A percentile compares a stretch with the other conserved stretches of the same genome.
These are phyloP conservation scores for Heliconius charithonia DNA, from an alignment of 2,888 invertebrate genomes.

Conservation along the genomic window DNA sequence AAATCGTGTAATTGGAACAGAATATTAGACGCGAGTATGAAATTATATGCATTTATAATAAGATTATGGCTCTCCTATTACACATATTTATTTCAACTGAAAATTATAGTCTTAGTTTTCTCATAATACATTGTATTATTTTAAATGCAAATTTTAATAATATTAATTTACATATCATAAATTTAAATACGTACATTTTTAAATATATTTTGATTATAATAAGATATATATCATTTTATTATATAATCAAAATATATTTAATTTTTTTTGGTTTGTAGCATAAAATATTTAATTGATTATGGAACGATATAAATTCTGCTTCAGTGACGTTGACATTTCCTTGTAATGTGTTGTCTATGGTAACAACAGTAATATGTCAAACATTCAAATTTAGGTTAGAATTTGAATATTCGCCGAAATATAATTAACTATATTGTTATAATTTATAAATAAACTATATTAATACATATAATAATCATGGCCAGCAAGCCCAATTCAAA, in stretches of 20 bases:
- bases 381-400: conserved; percentile 9
- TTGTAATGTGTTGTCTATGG: neutral
- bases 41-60: neutral
- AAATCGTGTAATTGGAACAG: neutral
- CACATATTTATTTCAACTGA: neutral
- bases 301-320: neutral
- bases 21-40: neutral
- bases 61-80: neutral
- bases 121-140: neutral
- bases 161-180: neutral
- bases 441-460: neutral
- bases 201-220: neutral
- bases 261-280: too few species aligned
- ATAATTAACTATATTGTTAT: neutral
- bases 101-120: neutral
- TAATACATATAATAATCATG: conserved; percentile 55
- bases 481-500: conserved; percentile 87
- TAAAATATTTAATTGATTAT: neutral
- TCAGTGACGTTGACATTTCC: neutral
- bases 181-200: neutral
- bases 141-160: neutral
- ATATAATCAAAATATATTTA: too few species aligned
- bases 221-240: too few species aligned
- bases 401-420: conserved; percentile 14
- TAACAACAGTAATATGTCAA: neutral